Conservation (phyloP, 2,113 vertebrate genomes). For the Hydropotes inermis region DNA sequence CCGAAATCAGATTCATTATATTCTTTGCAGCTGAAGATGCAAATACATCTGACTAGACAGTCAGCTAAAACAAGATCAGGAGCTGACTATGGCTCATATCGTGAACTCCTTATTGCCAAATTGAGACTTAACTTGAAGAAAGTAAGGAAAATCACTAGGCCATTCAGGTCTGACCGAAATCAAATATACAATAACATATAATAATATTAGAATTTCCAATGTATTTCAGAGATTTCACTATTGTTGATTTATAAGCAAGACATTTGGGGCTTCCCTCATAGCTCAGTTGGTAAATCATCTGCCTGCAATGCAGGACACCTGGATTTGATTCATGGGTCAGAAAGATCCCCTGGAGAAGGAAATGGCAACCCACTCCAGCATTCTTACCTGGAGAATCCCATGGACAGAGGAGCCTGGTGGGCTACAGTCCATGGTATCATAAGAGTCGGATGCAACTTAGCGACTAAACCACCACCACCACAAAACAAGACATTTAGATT, state of each 20-base stretch:
- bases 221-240: background rate
- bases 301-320: background rate
- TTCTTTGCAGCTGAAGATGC: background rate
- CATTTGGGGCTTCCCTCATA: background rate
- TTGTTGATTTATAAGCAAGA: background rate
- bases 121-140: background rate
- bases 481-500: background rate
- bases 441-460: fast-evolving
- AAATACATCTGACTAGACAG: background rate
- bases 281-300: background rate
- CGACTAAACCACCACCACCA: background rate
- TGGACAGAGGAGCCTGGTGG: background rate
- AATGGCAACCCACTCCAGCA: background rate
- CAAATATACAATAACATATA: background rate
- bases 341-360: background rate
- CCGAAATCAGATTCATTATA: background rate
- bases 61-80: background rate
- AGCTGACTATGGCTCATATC: background rate
- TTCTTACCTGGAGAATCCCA: background rate
- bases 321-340: background rate
- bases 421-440: background rate
- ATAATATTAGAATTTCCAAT: background rate
- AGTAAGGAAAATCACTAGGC: background rate
- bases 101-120: background rate
- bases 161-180: background rate